phyloP scores from a whole-genome alignment of 1,140 invertebrate genomes.

The Mamestra configurata region DNA sequence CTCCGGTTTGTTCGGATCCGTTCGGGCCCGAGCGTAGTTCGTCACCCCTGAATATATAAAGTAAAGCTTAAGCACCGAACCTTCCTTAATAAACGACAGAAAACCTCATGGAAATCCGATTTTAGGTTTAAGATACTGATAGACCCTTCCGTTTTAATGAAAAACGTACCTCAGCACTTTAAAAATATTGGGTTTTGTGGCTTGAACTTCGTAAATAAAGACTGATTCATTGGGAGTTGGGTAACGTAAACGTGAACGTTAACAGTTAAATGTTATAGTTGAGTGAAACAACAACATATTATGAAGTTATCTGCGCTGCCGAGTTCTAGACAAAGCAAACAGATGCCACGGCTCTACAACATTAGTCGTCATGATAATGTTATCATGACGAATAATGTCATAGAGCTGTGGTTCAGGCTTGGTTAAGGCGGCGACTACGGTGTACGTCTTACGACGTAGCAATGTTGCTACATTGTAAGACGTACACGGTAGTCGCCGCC shows the following conservation, averaged over 20 bases:
- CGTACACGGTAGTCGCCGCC: conserved; percentile 1
- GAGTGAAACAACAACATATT: not conserved
- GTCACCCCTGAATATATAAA: conserved; percentile 14
- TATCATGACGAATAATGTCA: conserved; percentile 15
- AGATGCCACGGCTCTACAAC: conserved; percentile 22
- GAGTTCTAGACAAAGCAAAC: conserved; percentile 1
- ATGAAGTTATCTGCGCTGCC: not conserved
- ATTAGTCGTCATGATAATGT: conserved; percentile 13
- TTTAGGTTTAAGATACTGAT: conserved; percentile 11
- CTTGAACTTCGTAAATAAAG: not conserved
- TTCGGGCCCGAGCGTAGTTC: not conserved
- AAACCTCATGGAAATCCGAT: conserved; percentile 33
- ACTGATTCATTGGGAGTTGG: not conserved
- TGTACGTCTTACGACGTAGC: no score
- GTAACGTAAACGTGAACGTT: not conserved
- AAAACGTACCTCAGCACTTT: not conserved
- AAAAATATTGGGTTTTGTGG: not conserved
- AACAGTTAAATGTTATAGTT: not conserved
- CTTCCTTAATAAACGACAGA: conserved; percentile 24
- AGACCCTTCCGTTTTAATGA: conserved; percentile 24
- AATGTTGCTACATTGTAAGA: conserved; percentile 23
- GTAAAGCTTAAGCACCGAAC: conserved; percentile 6
- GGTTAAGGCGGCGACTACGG: no score
- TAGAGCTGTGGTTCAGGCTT: not conserved
- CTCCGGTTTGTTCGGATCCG: not conserved